Evolutionary conservation across 2,797 vertebrate genomes (phyloP).

Genomic region (Cynodonichthys magdalenae): DNA sequence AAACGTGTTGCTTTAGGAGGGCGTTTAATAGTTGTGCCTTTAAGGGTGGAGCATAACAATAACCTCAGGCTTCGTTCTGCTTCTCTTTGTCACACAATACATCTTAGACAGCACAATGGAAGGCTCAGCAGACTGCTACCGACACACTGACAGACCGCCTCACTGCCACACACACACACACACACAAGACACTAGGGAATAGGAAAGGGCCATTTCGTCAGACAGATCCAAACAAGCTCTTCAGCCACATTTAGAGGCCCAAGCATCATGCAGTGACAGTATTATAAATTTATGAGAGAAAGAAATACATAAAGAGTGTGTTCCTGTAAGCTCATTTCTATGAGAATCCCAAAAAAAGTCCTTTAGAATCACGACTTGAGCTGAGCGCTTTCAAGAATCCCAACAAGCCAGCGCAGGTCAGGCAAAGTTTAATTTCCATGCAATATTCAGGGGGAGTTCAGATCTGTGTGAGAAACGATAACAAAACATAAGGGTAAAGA

Average conservation of each 20-base stretch:
- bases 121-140: constrained; percentile 62
- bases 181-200: constrained; percentile 46
- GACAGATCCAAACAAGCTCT: constrained; percentile 36
- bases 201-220: constrained; percentile 49
- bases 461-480: constrained; percentile 22
- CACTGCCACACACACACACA: constrained; percentile 47
- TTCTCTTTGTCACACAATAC: constrained; percentile 63
- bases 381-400: constrained; percentile 38
- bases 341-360: constrained; percentile 22
- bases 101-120: constrained; percentile 65
- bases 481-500: constrained; percentile 30
- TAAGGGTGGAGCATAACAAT: constrained; percentile 57
- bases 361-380: constrained; percentile 31
- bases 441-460: constrained; percentile 20
- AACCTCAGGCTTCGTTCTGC: constrained; percentile 56
- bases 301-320: background rate
- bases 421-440: constrained; percentile 40
- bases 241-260: constrained; percentile 28
- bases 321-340: constrained; percentile 22
- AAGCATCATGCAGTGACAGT: constrained; percentile 10
- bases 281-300: constrained; percentile 10
- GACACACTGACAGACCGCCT: constrained; percentile 64
- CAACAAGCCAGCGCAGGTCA: constrained; percentile 41
- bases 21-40: constrained; percentile 59
- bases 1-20: constrained; percentile 28